Conservation (phyloP, 30 jellyfish, hydroid and myxozoan genomes). For the Cassiopea xamachana region DNA sequence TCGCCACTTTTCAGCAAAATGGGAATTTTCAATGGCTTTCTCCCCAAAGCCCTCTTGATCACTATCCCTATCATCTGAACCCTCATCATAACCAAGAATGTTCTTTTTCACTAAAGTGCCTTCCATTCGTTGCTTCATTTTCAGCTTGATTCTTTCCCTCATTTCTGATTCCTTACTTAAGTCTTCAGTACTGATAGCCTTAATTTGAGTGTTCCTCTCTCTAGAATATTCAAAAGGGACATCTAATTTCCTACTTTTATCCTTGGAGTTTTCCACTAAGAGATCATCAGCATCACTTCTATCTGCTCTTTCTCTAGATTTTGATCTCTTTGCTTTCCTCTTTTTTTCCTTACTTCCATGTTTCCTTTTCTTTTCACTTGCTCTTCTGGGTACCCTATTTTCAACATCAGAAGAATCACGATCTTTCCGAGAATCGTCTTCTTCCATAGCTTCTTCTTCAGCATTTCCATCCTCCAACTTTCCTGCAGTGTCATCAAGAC, state of each 20-base stretch:
- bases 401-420: constrained; percentile 1
- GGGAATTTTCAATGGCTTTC: not conserved
- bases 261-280: not conserved
- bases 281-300: constrained; percentile 11
- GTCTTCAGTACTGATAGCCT: not conserved
- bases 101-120: not conserved
- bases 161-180: constrained; percentile 36
- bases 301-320: not conserved
- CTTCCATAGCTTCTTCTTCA: constrained; percentile 16
- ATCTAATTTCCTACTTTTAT: not conserved
- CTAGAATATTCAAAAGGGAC: not conserved
- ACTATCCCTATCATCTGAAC: not conserved
- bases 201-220: not conserved
- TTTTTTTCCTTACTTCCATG: constrained; percentile 15
- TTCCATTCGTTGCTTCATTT: constrained; percentile 37
- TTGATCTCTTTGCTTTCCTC: not conserved
- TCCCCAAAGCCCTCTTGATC: not conserved
- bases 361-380: constrained; percentile 26
- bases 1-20: not conserved
- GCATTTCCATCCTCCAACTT: not conserved
- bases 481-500: not conserved
- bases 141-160: constrained; percentile 47
- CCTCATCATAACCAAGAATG: constrained; percentile 5
- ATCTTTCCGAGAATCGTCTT: not conserved
- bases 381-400: not conserved